These are phyloP conservation scores for Pelosia muscerda DNA, from an alignment of 2,888 invertebrate species.

Conservation along the genomic window DNA sequence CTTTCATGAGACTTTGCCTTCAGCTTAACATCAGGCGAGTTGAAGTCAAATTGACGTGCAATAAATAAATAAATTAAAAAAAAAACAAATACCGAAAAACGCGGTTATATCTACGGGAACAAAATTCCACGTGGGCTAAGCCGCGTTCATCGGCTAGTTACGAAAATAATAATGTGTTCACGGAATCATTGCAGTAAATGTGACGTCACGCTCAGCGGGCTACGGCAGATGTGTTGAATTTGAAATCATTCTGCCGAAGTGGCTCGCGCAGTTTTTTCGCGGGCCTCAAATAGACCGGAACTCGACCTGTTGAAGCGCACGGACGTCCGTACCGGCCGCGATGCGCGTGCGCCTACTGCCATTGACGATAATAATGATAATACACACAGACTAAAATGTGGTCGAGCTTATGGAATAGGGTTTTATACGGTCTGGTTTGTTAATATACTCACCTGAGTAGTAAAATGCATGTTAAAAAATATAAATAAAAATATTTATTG, in stretches of 20 bases:
- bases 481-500: too few species aligned
- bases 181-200: conserved; percentile 54
- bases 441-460: neutral
- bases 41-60: too few species aligned
- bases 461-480: too few species aligned
- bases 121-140: too few species aligned
- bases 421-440: neutral
- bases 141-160: conserved; percentile 39
- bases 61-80: too few species aligned
- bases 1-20: too few species aligned
- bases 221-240: conserved; percentile 66
- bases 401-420: neutral
- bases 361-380: conserved; percentile 25
- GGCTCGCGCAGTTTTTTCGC: conserved; percentile 63
- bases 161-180: conserved; percentile 38
- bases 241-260: conserved; percentile 62
- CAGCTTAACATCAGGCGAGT: too few species aligned
- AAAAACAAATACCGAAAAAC: too few species aligned
- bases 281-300: conserved; percentile 74
- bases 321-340: conserved; percentile 63
- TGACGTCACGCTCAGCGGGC: conserved; percentile 64
- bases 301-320: conserved; percentile 66
- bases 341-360: conserved; percentile 47
- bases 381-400: conserved; percentile 43
- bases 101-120: too few species aligned